phyloP scores from a whole-genome alignment of 2,113 vertebrate species.

The Oryzias javanicus region DNA sequence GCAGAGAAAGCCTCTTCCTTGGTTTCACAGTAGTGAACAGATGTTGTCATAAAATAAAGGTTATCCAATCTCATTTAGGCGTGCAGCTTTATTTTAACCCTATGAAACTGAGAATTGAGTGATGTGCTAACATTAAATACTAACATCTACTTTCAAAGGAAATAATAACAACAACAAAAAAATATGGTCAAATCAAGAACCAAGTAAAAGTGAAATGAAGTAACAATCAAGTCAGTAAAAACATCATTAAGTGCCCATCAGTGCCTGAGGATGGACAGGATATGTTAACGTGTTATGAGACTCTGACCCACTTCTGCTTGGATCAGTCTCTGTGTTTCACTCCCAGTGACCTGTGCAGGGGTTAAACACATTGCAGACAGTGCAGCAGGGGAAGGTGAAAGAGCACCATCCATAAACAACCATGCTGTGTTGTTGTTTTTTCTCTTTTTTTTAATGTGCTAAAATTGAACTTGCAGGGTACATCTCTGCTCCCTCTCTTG shows the following conservation, averaged over 20 bases:
- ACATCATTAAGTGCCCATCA: too few species aligned
- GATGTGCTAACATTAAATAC: too few species aligned
- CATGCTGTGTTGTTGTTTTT: background rate
- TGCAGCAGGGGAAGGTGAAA: slow-evolving; percentile 7
- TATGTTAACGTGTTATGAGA: slow-evolving; percentile 28
- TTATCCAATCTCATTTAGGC: background rate
- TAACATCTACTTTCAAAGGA: slow-evolving; percentile 35
- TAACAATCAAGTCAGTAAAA: too few species aligned
- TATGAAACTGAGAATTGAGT: background rate
- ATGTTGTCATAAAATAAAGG: slow-evolving; percentile 2
- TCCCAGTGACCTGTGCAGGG: slow-evolving; percentile 28
- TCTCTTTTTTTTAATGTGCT: background rate
- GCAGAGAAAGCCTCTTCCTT: slow-evolving; percentile 5
- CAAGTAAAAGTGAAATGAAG: too few species aligned
- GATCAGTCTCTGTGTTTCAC: slow-evolving; percentile 28
- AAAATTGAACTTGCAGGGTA: background rate
- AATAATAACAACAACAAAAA: slow-evolving; percentile 36
- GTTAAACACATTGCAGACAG: slow-evolving; percentile 22
- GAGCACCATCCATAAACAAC: background rate
- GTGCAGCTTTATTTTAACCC: background rate
- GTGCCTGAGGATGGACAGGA: slow-evolving; percentile 13
- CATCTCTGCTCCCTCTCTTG: slow-evolving; percentile 8
- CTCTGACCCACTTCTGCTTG: slow-evolving; percentile 55
- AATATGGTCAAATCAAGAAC: too few species aligned
- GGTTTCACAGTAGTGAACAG: slow-evolving; percentile 1